These are phyloP conservation scores for Catharus bicknelli DNA, from an alignment of 2,113 vertebrate species.

Conservation along the genomic window DNA sequence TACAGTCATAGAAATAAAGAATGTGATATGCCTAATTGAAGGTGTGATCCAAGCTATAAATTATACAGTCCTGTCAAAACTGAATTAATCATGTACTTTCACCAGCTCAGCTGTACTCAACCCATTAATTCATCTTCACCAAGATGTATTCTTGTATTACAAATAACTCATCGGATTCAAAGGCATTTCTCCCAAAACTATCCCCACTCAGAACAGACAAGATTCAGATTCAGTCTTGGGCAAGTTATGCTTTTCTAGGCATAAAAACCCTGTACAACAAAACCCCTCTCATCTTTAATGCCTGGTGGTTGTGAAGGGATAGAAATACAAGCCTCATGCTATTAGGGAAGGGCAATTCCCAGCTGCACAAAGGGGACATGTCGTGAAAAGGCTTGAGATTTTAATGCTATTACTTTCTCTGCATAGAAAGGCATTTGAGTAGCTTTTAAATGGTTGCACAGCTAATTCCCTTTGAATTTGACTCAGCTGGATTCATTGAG, in stretches of 20 bases:
- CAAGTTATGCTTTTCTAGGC: constrained; percentile 17
- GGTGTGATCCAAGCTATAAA: constrained; percentile 50
- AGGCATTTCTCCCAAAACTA: constrained; percentile 35
- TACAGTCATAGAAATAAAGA: constrained; percentile 26
- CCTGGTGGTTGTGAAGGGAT: neutral
- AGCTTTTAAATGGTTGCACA: constrained; percentile 40
- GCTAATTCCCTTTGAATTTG: constrained; percentile 38
- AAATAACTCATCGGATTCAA: constrained; percentile 30
- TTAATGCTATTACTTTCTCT: constrained; percentile 37
- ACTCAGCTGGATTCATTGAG: constrained; percentile 6
- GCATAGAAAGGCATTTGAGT: constrained; percentile 35
- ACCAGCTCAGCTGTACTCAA: constrained; percentile 16
- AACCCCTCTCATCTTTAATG: constrained; percentile 39
- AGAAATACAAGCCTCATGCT: constrained; percentile 23
- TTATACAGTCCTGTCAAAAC: constrained; percentile 27
- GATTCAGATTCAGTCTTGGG: constrained; percentile 41
- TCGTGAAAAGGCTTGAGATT: constrained; percentile 9
- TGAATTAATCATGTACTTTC: constrained; percentile 47
- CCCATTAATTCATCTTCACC: constrained; percentile 26
- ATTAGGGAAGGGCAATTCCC: constrained; percentile 38
- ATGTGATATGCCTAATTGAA: constrained; percentile 39
- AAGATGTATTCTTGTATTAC: constrained; percentile 6
- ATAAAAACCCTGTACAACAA: constrained; percentile 41
- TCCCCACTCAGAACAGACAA: neutral
- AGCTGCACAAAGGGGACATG: constrained; percentile 20